phyloP scores from a whole-genome alignment of 35 echinoderm and acorn worm genomes.

The Apostichopus japonicus region DNA sequence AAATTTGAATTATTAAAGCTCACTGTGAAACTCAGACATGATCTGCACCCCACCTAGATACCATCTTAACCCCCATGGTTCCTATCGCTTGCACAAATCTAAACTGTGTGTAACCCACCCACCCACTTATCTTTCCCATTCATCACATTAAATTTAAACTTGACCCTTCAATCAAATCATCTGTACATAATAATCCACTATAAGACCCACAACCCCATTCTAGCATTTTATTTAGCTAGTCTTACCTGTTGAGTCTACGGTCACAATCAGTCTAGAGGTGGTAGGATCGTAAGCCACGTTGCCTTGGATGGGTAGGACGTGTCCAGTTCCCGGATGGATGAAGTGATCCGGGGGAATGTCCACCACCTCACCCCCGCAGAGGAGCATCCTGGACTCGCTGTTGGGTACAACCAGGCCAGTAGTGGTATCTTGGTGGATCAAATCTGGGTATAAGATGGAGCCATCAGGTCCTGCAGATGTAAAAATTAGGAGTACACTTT shows the following conservation, averaged over 20 bases:
- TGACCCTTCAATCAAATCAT: background rate
- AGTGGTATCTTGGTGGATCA: constrained; percentile 74
- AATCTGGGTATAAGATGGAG: constrained; percentile 39
- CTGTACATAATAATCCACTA: background rate
- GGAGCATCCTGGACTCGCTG: constrained; percentile 74
- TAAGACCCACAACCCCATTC: background rate
- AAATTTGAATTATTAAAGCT: too few relatives aligned
- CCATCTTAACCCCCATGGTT: too few relatives aligned
- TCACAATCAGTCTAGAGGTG: constrained; percentile 80
- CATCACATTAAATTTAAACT: background rate
- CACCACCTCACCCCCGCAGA: constrained; percentile 52
- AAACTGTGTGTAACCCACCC: background rate
- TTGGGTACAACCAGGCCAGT: constrained; percentile 85
- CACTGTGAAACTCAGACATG: too few relatives aligned
- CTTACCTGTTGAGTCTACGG: constrained; percentile 78
- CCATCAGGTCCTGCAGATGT: constrained; percentile 72
- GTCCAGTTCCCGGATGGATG: constrained; percentile 82
- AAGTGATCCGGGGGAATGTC: constrained; percentile 79
- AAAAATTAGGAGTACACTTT: too few relatives aligned
- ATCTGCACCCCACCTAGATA: too few relatives aligned
- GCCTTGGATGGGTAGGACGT: constrained; percentile 85
- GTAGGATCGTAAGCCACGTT: constrained; percentile 90
- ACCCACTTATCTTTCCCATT: background rate
- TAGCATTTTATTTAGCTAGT: constrained; percentile 30
- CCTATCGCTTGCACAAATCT: too few relatives aligned